Percentiles rank a stretch among this genome's conserved stretches.
Conservation (phyloP, 1,140 invertebrate species). For the Pogonomyrmex barbatus region DNA sequence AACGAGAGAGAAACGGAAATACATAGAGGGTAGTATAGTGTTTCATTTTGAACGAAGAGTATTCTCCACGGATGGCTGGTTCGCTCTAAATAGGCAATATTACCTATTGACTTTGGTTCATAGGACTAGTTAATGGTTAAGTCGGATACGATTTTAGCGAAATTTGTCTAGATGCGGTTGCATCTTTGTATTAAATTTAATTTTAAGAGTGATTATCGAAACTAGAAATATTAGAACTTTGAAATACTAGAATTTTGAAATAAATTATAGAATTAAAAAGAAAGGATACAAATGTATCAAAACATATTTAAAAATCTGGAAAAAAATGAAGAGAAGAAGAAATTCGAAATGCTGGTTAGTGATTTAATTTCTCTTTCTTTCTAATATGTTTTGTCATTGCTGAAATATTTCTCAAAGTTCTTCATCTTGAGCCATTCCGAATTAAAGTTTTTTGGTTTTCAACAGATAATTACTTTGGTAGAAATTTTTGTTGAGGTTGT, state of each 20-base stretch:
- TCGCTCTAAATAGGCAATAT: slow-evolving; percentile 75
- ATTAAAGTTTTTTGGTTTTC: slow-evolving; percentile 1
- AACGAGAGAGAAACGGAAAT: slow-evolving; percentile 39
- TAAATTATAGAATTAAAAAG: background rate
- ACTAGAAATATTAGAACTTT: background rate
- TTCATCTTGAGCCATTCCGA: background rate
- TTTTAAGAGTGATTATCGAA: background rate
- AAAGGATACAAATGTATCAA: background rate
- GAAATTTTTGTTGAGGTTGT: slow-evolving; percentile 28
- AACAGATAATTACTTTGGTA: slow-evolving; percentile 45
- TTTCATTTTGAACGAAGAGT: slow-evolving; percentile 74
- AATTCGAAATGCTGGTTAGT: background rate
- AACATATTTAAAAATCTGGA: background rate
- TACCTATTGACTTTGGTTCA: slow-evolving; percentile 75
- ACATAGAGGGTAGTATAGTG: slow-evolving; percentile 26
- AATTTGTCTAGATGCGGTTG: slow-evolving; percentile 41
- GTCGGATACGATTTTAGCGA: slow-evolving; percentile 2
- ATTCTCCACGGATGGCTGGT: slow-evolving; percentile 66
- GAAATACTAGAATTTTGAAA: background rate
- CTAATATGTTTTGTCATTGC: background rate
- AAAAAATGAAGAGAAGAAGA: slow-evolving; percentile 2
- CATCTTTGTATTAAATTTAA: slow-evolving; percentile 24
- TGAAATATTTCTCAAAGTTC: background rate
- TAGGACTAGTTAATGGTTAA: slow-evolving; percentile 67
- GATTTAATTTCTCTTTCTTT: background rate